Conservation (phyloP, 2,113 vertebrate species). For the Prolemur simus region DNA sequence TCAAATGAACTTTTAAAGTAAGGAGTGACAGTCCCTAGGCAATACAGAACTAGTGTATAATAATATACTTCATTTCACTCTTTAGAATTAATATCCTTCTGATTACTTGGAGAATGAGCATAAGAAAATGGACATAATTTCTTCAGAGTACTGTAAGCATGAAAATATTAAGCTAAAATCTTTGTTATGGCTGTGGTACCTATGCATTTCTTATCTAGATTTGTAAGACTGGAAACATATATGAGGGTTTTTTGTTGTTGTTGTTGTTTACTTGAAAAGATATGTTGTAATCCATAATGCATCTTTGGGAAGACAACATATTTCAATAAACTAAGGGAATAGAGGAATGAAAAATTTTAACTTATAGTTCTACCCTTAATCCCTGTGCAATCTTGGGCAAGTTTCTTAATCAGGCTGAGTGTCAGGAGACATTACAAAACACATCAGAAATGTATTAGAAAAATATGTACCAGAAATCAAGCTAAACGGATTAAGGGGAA, state of each 20-base stretch:
- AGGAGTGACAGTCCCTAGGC: background rate
- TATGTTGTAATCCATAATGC: background rate
- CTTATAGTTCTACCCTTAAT: slow-evolving; percentile 1
- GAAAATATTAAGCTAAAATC: background rate
- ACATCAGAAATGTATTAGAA: background rate
- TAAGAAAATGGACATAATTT: background rate
- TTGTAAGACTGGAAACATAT: background rate
- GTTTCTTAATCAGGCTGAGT: slow-evolving; percentile 6
- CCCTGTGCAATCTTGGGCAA: background rate
- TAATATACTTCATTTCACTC: background rate
- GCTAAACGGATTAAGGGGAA: background rate
- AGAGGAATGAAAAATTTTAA: background rate
- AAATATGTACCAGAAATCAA: background rate
- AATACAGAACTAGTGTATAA: background rate
- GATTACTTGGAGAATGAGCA: background rate
- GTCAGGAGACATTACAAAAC: background rate
- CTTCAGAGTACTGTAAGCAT: background rate
- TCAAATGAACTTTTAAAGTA: background rate
- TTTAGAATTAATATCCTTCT: slow-evolving; percentile 1
- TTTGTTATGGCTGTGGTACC: background rate
- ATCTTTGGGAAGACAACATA: background rate
- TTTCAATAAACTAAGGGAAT: background rate
- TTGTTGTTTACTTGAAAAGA: background rate
- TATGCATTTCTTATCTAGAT: background rate
- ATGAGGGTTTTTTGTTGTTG: background rate